phyloP scores from a whole-genome alignment of 2,888 invertebrate species.

The Petrolisthes cinctipes region DNA sequence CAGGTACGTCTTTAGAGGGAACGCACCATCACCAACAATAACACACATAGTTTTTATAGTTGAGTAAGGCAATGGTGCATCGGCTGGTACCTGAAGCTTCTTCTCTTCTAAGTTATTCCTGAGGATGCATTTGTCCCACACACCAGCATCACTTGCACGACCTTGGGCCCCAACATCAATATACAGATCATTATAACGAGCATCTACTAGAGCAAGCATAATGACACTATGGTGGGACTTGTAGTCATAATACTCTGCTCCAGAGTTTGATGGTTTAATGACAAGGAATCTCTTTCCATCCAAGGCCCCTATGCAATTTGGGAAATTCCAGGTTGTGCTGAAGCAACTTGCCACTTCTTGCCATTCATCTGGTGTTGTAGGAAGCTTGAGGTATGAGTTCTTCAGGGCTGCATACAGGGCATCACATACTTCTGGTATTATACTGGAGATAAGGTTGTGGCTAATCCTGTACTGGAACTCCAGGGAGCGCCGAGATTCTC shows the following conservation, averaged over 20 bases:
- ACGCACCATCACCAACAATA: not conserved
- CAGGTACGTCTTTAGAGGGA: not conserved
- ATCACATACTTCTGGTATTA: constrained; percentile 15
- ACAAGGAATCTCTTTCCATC: constrained; percentile 15
- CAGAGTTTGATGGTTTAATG: not conserved
- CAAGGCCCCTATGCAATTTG: too few species aligned
- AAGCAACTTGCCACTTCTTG: constrained; percentile 8
- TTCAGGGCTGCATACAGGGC: constrained; percentile 13
- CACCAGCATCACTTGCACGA: constrained; percentile 3
- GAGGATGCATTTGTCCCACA: constrained; percentile 18
- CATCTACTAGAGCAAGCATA: constrained; percentile 15
- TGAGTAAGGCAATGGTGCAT: not conserved
- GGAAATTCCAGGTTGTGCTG: constrained; percentile 5
- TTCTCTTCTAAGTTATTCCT: constrained; percentile 16
- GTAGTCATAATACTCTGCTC: constrained; percentile 18
- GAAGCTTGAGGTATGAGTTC: constrained; percentile 8
- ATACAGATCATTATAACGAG: constrained; percentile 6
- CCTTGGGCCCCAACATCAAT: constrained; percentile 7
- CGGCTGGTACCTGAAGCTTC: constrained; percentile 10
- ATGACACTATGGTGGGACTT: constrained; percentile 19
- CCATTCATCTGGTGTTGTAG: constrained; percentile 2
- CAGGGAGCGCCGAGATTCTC: constrained; percentile 29
- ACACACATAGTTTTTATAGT: not conserved
- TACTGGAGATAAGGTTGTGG: constrained; percentile 21
- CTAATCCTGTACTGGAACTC: constrained; percentile 25